phyloP scores from a whole-genome alignment of 1,140 invertebrate species.

The Diorhabda carinulata region DNA sequence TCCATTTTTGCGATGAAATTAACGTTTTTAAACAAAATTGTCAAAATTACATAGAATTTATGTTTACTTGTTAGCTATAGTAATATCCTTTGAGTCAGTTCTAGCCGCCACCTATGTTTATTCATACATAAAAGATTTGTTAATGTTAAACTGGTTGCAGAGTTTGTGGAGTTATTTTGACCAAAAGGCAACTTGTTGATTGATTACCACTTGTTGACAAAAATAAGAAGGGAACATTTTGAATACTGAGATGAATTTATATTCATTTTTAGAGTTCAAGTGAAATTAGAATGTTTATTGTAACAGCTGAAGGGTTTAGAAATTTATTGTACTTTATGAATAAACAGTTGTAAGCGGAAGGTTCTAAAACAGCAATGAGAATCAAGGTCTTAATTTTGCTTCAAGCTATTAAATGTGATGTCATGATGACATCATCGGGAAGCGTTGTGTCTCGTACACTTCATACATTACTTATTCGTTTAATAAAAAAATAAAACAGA shows the following conservation, averaged over 20 bases:
- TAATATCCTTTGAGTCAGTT: too few relatives aligned
- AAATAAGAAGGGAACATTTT: not conserved
- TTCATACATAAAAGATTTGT: too few relatives aligned
- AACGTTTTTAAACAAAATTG: too few relatives aligned
- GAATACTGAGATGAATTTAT: slow-evolving; percentile 4
- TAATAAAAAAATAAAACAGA: slow-evolving; percentile 4
- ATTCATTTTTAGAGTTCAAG: not conserved
- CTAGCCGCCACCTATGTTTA: too few relatives aligned
- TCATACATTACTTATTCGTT: slow-evolving; percentile 7
- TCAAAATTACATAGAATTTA: too few relatives aligned
- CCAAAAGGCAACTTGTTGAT: slow-evolving; percentile 17
- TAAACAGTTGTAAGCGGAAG: slow-evolving; percentile 28
- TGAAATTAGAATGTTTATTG: not conserved
- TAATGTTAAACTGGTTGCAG: slow-evolving; percentile 9
- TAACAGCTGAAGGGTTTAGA: not conserved
- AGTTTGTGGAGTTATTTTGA: not conserved
- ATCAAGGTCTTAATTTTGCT: slow-evolving; percentile 45
- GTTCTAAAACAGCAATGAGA: slow-evolving; percentile 31
- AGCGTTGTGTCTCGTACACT: slow-evolving; percentile 29
- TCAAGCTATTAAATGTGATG: slow-evolving; percentile 43
- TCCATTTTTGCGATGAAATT: too few relatives aligned
- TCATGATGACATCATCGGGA: slow-evolving; percentile 48
- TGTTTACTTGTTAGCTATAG: too few relatives aligned
- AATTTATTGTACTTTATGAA: slow-evolving; percentile 4
- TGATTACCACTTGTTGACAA: slow-evolving; percentile 12